These are phyloP conservation scores for Momotus momota DNA, from an alignment of 2,797 vertebrate genomes.

Conservation along the genomic window DNA sequence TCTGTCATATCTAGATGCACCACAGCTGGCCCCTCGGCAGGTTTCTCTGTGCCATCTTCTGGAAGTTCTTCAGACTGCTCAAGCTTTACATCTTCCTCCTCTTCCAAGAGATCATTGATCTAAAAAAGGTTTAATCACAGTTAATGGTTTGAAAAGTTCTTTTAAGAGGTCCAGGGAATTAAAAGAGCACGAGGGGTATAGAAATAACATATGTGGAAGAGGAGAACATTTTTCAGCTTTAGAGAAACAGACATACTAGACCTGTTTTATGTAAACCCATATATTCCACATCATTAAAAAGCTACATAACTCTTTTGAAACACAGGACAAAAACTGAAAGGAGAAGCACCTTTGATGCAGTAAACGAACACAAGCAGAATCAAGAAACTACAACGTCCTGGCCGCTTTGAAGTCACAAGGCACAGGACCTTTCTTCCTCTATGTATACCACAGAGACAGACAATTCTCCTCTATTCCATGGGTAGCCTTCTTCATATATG, in stretches of 20 bases:
- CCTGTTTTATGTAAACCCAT: background rate
- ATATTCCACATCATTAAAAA: background rate
- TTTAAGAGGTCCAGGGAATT: background rate
- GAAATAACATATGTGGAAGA: background rate
- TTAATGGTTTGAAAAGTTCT: background rate
- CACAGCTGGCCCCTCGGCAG: conserved; percentile 73
- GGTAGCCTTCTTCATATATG: background rate
- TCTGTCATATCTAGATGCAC: conserved; percentile 78
- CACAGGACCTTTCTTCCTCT: background rate
- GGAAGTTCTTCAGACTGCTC: conserved; percentile 94
- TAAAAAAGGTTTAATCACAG: conserved; percentile 23
- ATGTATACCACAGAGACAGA: background rate
- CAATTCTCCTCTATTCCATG: background rate
- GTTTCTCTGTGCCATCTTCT: conserved; percentile 87
- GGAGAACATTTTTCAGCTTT: background rate
- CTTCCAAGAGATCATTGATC: conserved; percentile 84
- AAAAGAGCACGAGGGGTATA: background rate
- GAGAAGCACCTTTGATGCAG: background rate
- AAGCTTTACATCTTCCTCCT: conserved; percentile 92
- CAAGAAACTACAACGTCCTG: background rate
- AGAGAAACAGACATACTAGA: background rate
- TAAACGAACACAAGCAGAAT: background rate
- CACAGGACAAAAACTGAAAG: background rate
- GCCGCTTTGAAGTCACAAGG: background rate
- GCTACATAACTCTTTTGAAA: background rate